phyloP scores from a whole-genome alignment of 2,797 vertebrate genomes.

The Schizothorax lantsangensis region DNA sequence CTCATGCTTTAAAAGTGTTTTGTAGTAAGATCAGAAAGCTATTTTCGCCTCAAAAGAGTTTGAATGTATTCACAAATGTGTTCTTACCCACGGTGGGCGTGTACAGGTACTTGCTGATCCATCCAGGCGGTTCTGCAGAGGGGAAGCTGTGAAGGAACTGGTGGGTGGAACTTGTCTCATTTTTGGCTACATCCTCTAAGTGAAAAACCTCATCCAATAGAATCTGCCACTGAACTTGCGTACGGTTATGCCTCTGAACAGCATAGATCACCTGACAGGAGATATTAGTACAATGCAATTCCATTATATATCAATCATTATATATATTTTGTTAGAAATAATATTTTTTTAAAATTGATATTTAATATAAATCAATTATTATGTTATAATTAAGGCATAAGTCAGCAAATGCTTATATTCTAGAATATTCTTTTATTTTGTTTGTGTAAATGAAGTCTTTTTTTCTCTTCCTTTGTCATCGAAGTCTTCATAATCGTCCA shows the following conservation, averaged over 20 bases:
- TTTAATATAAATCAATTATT: too few species aligned
- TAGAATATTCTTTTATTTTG: too few species aligned
- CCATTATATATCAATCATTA: neutral
- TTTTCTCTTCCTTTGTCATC: slow-evolving; percentile 85
- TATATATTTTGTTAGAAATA: neutral
- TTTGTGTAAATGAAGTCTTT: too few species aligned
- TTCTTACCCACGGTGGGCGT: slow-evolving; percentile 85
- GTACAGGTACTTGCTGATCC: slow-evolving; percentile 83
- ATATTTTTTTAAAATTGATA: neutral
- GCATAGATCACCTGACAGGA: slow-evolving; percentile 85
- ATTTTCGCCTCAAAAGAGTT: neutral
- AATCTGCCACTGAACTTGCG: slow-evolving; percentile 89
- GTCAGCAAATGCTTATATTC: too few species aligned
- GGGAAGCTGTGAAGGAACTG: slow-evolving; percentile 86
- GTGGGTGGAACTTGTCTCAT: slow-evolving; percentile 79
- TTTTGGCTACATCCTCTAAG: slow-evolving; percentile 90
- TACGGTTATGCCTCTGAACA: slow-evolving; percentile 87
- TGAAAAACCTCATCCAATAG: slow-evolving; percentile 89
- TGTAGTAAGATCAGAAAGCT: neutral
- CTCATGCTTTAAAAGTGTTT: slow-evolving; percentile 2
- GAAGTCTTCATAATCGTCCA: slow-evolving; percentile 85
- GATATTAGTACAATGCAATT: neutral
- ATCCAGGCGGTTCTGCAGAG: slow-evolving; percentile 74
- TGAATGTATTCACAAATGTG: neutral
- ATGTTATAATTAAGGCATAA: neutral